Percentiles rank a stretch among this genome's conserved stretches.
phyloP scores from a whole-genome alignment of 2,113 vertebrate species.

The Lagopus leucura region DNA sequence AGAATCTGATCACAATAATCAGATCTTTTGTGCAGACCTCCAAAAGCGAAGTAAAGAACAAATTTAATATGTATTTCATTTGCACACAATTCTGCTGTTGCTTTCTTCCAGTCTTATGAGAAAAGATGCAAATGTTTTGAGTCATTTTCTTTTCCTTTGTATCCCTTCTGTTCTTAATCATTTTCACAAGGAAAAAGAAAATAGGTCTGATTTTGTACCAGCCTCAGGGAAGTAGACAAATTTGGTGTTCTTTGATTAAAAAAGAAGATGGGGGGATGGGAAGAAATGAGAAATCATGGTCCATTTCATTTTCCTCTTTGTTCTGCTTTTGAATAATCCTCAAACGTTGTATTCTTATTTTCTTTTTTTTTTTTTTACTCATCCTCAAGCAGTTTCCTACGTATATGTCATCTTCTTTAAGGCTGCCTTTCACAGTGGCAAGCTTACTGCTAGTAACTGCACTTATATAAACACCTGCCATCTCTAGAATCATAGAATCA shows the following conservation, averaged over 20 bases:
- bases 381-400: background rate
- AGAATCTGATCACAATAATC: background rate
- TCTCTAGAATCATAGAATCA: background rate
- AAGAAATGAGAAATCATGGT: background rate
- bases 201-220: background rate
- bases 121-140: background rate
- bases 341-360: background rate
- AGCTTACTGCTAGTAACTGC: background rate
- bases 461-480: background rate
- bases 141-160: background rate
- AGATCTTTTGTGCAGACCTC: background rate
- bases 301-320: background rate
- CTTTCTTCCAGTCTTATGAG: background rate
- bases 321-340: background rate
- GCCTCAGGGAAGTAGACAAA: background rate
- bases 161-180: background rate
- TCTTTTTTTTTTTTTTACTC: background rate
- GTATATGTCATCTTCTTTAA: background rate
- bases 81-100: background rate
- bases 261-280: background rate
- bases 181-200: background rate
- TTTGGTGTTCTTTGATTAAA: background rate
- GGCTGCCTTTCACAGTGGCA: background rate
- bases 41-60: background rate
- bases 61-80: background rate